Conservation (phyloP, 1,140 invertebrate genomes). For the Pteromalus puparum region DNA sequence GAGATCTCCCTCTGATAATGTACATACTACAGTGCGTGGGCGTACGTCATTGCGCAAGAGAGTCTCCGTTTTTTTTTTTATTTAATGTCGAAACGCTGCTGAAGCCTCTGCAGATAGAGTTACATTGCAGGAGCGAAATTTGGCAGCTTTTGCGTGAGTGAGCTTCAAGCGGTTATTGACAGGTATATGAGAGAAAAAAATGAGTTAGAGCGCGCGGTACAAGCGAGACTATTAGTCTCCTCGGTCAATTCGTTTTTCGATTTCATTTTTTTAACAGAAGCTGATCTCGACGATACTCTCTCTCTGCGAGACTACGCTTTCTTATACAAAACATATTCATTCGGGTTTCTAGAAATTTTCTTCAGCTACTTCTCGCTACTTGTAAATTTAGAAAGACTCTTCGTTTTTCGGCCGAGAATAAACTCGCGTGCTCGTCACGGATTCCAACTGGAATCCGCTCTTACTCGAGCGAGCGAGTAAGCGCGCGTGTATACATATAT, state of each 20-base stretch:
- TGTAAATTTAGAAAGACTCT: conserved; percentile 41
- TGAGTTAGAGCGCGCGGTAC: conserved; percentile 19
- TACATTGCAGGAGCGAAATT: conserved; percentile 41
- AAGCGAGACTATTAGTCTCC: conserved; percentile 6
- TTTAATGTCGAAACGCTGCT: conserved; percentile 33
- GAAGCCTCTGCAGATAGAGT: conserved; percentile 45
- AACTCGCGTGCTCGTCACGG: conserved; percentile 41
- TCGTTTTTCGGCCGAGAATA: conserved; percentile 44
- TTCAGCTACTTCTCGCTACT: background rate
- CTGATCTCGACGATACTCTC: background rate
- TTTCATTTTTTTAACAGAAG: background rate
- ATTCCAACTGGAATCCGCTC: conserved; percentile 35
- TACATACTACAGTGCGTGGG: background rate
- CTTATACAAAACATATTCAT: background rate
- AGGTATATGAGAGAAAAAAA: conserved; percentile 4
- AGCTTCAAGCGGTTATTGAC: conserved; percentile 53
- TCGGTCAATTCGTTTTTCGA: background rate
- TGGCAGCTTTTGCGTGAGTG: conserved; percentile 45
- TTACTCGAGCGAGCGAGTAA: background rate
- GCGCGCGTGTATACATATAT: background rate
- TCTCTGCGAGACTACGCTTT: background rate
- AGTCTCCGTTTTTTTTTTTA: background rate
- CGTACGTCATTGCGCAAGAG: conserved; percentile 5
- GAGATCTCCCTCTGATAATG: conserved; percentile 3
- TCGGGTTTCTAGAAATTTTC: conserved; percentile 38